Conservation (phyloP, 2,888 invertebrate genomes). For the Drosophila anomelani region DNA sequence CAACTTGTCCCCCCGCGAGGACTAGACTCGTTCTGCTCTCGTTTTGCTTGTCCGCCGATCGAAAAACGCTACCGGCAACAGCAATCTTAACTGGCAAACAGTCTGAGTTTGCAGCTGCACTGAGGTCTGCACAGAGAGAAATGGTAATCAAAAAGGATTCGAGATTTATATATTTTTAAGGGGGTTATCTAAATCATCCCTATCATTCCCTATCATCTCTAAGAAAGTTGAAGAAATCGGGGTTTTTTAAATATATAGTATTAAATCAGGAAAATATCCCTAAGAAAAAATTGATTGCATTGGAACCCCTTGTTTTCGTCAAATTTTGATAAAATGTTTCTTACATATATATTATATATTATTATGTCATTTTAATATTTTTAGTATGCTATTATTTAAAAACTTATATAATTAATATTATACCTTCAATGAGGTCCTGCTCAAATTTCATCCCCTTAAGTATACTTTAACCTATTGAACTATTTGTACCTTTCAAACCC, state of each 20-base stretch:
- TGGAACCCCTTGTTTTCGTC: too few species aligned
- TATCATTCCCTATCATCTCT: too few species aligned
- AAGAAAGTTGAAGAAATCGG: too few species aligned
- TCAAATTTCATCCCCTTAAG: not conserved
- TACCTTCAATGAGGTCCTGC: not conserved
- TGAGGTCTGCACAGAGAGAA: constrained; percentile 15
- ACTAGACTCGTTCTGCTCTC: constrained; percentile 17
- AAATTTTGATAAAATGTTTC: too few species aligned
- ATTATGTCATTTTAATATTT: too few species aligned
- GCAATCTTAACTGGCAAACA: constrained; percentile 51
- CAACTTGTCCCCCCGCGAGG: constrained; percentile 57
- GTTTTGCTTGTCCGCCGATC: constrained; percentile 51
- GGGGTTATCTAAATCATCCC: too few species aligned
- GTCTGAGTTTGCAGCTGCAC: constrained; percentile 55
- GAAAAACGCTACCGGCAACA: constrained; percentile 75
- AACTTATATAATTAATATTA: too few species aligned
- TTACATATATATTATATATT: too few species aligned
- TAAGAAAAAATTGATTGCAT: too few species aligned
- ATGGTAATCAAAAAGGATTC: not conserved
- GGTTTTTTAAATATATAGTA: not conserved
- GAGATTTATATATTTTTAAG: too few species aligned
- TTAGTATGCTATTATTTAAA: too few species aligned
- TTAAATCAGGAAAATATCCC: not conserved
- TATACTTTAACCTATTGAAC: not conserved
- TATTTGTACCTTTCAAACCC: too few species aligned